phyloP scores from a whole-genome alignment of 2,797 vertebrate species.

The Myiotriccus ornatus region DNA sequence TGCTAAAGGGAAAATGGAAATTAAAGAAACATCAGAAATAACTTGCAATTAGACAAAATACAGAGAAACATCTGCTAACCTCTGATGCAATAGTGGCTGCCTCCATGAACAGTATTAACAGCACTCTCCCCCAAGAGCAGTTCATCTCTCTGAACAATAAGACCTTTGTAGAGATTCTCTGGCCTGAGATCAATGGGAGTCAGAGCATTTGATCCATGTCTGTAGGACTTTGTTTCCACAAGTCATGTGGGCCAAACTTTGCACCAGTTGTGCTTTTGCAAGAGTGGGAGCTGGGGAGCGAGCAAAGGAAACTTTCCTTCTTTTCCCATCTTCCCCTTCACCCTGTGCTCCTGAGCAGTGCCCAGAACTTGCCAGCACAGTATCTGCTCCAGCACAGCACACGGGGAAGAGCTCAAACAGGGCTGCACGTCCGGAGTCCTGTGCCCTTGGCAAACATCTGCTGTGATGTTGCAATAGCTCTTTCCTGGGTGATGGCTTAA shows the following conservation, averaged over 20 bases:
- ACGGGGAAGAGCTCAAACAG: background rate
- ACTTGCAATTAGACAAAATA: constrained; percentile 40
- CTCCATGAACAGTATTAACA: background rate
- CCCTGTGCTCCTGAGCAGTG: background rate
- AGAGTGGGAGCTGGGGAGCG: background rate
- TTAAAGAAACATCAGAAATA: constrained; percentile 35
- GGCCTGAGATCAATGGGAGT: constrained; percentile 50
- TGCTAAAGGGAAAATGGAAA: constrained; percentile 23
- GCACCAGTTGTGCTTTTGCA: constrained; percentile 41
- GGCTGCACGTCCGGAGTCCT: background rate
- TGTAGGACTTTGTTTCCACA: constrained; percentile 60
- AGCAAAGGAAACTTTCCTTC: background rate
- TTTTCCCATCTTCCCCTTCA: background rate
- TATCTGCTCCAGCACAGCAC: background rate
- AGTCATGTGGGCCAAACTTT: constrained; percentile 62
- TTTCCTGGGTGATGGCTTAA: background rate
- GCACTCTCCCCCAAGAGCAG: background rate
- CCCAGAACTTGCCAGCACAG: background rate
- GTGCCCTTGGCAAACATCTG: background rate
- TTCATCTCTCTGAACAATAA: constrained; percentile 48
- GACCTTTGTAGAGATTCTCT: constrained; percentile 57
- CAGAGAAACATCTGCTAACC: constrained; percentile 32
- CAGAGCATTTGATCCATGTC: constrained; percentile 50
- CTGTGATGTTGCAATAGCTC: background rate
- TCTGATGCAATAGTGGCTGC: constrained; percentile 3